Evolutionary conservation across 2,888 invertebrate genomes (phyloP), one percentile per base, ranked within the genome.

Genomic region (Pilophorus perplexus): DNA sequence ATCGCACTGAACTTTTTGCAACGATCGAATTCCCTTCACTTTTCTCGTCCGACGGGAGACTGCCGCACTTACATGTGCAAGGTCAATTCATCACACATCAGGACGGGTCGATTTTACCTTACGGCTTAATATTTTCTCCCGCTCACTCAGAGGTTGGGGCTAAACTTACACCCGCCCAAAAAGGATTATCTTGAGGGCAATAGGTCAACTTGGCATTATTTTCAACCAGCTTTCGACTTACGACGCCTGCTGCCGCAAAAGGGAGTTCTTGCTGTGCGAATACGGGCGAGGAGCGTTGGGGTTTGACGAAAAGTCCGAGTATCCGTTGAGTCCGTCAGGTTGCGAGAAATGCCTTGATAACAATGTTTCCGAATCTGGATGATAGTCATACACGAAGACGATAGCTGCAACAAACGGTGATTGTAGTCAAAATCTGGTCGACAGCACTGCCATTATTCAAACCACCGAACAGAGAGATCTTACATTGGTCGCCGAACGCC

Each of bases 341-440:
- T 83, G 81, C 23, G 85, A 82, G 76, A 97, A 90, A 79, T 93
- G 94, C 75, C 90, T 89, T 72, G 84, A 83, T 80, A 93, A 82
- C 72, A 99, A 78, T 0, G 95, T 96, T 76, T 90, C 89, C 66
- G 93, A 89, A 64, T 89, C 88, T 23, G 97, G 90, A 80, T 93
- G 91, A 79, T 90, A 98, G 76, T 96, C 94, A 79, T 96, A 98
- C 64, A 96, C 93, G 79, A 98, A 90, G 73, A 98, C 86, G 82
- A 97, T 84, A 66, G 98, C 96, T 93, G 79, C 28, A 81, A 79
- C 70, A 4, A 18, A 46, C 22, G 22, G 3, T 3, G 46, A 20
- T 4, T 2, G 23, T 8, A 14, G 4, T 3, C 18, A 14, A 22
- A 4, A 48, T 48, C 52, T 52, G 12, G 5, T 10, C 5, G 3